Conservation (phyloP, 1,140 invertebrate species). For the Drosophila neocordata region DNA sequence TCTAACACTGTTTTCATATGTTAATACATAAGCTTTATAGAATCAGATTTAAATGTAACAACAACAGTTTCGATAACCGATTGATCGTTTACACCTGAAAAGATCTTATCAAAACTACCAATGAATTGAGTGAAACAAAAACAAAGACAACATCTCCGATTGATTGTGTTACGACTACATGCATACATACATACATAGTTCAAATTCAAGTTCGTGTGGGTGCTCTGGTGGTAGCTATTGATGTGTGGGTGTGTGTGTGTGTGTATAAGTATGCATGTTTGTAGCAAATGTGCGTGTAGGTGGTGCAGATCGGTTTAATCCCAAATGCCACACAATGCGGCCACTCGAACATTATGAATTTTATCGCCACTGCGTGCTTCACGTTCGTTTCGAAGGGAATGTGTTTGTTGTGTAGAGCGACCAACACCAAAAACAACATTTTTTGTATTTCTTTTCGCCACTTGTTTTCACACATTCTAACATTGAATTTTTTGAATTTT, state of each 20-base stretch:
- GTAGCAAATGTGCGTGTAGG: conserved; percentile 15
- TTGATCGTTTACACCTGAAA: not conserved
- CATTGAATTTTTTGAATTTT: conserved; percentile 5
- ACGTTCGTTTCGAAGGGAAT: conserved; percentile 41
- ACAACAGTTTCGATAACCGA: not conserved
- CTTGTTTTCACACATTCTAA: conserved; percentile 11
- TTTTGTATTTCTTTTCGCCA: not conserved
- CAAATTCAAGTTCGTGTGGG: conserved; percentile 16
- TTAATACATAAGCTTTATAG: too few species aligned
- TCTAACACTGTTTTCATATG: too few species aligned
- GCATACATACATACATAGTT: not conserved
- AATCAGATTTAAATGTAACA: not conserved
- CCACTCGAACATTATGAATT: not conserved
- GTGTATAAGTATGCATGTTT: conserved; percentile 12
- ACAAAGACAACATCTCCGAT: not conserved
- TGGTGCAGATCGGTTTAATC: conserved; percentile 14
- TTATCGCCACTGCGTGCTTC: conserved; percentile 40
- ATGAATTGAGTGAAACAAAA: not conserved
- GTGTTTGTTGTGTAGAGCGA: conserved; percentile 1
- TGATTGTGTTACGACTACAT: not conserved
- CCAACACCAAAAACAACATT: conserved; percentile 24
- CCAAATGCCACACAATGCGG: conserved; percentile 13
- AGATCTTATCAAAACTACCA: not conserved
- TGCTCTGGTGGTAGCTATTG: conserved; percentile 1
- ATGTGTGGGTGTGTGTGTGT: conserved; percentile 17